Evolutionary conservation across 2,797 vertebrate genomes (phyloP).

Genomic region (Tinamus major): DNA sequence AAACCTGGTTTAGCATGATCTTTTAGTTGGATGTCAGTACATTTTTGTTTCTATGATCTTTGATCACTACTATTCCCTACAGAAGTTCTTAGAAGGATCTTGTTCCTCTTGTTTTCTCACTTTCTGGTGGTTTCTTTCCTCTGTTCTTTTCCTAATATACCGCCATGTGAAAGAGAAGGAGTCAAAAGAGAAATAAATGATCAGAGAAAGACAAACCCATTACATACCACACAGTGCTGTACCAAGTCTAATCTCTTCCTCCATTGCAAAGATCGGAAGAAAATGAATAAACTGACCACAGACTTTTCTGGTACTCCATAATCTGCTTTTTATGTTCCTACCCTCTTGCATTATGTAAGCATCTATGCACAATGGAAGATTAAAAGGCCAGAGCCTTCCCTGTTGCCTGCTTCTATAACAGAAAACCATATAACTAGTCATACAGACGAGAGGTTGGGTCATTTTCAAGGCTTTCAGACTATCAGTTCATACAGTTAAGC

Average conservation of each 20-base stretch:
- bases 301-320: neutral
- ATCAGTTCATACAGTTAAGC: neutral
- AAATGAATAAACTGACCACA: fast-evolving
- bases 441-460: neutral
- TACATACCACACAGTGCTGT: neutral
- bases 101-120: neutral
- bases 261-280: neutral
- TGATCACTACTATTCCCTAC: neutral
- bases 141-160: neutral
- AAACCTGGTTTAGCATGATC: neutral
- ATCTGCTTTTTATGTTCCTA: neutral
- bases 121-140: neutral
- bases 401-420: neutral
- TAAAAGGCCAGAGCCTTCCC: neutral
- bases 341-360: neutral
- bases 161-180: neutral
- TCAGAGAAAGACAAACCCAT: fast-evolving
- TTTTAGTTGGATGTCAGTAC: neutral
- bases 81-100: neutral
- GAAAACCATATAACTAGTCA: neutral
- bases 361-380: neutral
- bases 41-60: neutral
- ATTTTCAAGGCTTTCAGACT: neutral
- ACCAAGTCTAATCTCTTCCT: neutral
- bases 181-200: neutral